Conservation (phyloP, 2,113 vertebrate genomes). For the Rhegmatorhina hoffmannsi region DNA sequence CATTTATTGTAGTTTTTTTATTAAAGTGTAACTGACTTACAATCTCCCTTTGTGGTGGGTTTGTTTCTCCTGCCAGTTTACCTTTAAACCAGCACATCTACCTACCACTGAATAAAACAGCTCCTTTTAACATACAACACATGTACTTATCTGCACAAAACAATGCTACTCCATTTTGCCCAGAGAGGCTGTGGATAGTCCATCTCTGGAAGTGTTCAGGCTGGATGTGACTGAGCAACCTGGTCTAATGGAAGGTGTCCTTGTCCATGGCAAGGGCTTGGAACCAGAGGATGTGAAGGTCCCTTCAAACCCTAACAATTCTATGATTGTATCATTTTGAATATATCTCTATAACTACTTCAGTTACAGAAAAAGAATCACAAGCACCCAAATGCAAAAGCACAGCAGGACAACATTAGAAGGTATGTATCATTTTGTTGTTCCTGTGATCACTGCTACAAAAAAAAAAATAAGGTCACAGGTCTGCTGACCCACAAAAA, state of each 20-base stretch:
- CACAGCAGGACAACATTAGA: accelerated
- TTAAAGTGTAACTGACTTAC: no score
- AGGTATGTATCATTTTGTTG: not conserved
- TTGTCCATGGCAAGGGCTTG: not conserved
- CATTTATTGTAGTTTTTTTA: no score
- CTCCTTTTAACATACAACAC: not conserved
- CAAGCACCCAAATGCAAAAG: not conserved
- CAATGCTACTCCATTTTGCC: not conserved
- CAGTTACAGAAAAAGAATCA: not conserved
- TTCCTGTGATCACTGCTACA: no score
- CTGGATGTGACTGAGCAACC: not conserved
- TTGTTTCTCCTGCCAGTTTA: no score
- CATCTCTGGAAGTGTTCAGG: not conserved
- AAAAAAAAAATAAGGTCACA: not conserved
- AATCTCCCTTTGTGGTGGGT: no score
- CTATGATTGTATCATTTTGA: not conserved
- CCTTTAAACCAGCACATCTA: no score
- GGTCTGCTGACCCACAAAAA: not conserved
- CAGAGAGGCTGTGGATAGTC: not conserved
- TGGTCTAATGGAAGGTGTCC: no score
- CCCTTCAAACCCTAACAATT: not conserved
- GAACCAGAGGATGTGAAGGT: not conserved
- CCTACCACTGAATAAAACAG: not conserved
- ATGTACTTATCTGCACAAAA: not conserved
- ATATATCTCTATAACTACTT: accelerated